Base-by-base conservation (phyloP, 2,888 invertebrate species). In the Chironomus riparius region DNA sequence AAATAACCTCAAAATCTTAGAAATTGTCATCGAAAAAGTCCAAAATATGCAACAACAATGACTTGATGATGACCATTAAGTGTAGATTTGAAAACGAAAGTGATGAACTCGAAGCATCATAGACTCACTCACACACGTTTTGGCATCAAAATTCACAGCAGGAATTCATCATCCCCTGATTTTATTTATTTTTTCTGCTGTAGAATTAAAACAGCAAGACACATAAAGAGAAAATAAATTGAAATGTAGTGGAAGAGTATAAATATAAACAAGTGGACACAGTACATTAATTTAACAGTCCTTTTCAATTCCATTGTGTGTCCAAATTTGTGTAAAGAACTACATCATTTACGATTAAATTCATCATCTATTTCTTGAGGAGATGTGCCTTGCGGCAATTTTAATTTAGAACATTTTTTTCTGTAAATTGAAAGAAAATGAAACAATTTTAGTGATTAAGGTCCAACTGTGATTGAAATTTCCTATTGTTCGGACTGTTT, bases 181-280 rank as follows among this genome's bases (percentile, higher is more conserved):
- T 65, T 65, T 21, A 65, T 24, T 13, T 56, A 6, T 24, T 65
- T 21, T 65, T 4, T 65, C 5, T 21, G 24, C 22, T 24, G 18
- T 74, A n/a, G 47, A 74, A 68, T 22, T 22, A 68, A 74, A n/a
- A 48, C 21, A 73, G 62, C 22, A 73, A 74, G 13, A 48, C 21
- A 73, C 24, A 47, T 15, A 62, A 18, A 50, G 47, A 62, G 18
- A 65, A 68, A 74, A 68, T 74, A 61, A 65, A 73, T 73, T 73
- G 74, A 74, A 74, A 74, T 74, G 73, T 65, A 65, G 38, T 73
- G 74, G 74, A 74, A 74, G 56, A 74, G 74, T 65, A 74, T 74
- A 61, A 74, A 74, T 62, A 65, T 74, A 74, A 74, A 74, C 74
- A 74, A 74, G 74, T 74, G 74, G 74, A 74, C 74, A 74, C 74